Percentiles rank a stretch among this genome's conserved stretches.
These are phyloP conservation scores for Lasiurus borealis DNA, from an alignment of 2,113 vertebrate species.

Conservation along the genomic window DNA sequence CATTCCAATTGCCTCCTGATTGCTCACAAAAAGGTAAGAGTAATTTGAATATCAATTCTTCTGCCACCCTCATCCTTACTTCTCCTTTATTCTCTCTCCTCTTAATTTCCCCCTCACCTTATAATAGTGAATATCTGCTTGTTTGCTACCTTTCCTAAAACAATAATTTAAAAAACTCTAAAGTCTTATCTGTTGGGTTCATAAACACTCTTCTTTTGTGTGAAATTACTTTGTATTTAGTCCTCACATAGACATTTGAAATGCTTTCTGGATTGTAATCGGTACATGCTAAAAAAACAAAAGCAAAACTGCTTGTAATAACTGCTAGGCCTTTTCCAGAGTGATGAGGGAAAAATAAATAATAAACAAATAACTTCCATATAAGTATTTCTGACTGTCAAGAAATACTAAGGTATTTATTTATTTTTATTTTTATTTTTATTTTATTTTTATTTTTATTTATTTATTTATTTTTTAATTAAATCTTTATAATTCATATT, in stretches of 20 bases:
- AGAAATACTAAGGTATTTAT: neutral
- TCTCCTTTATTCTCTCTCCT: neutral
- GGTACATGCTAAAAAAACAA: neutral
- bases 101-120: neutral
- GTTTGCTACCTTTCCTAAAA: neutral
- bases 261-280: neutral
- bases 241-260: neutral
- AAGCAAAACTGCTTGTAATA: neutral
- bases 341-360: neutral
- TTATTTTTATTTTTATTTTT: no score
- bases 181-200: neutral
- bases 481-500: no score
- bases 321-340: neutral
- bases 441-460: no score
- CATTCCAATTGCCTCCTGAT: slow-evolving; percentile 97
- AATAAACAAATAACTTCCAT: neutral
- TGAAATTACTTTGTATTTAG: slow-evolving; percentile 2
- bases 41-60: fast-evolving
- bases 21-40: slow-evolving; percentile 93
- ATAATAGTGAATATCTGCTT: neutral
- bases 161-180: neutral
- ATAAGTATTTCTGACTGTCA: neutral
- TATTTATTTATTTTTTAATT: no score
- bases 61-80: neutral
- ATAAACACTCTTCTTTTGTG: neutral